Evolutionary conservation across 2,888 invertebrate genomes (phyloP), one percentile per base, ranked within the genome.

Genomic region (Monopis laevigella): DNA sequence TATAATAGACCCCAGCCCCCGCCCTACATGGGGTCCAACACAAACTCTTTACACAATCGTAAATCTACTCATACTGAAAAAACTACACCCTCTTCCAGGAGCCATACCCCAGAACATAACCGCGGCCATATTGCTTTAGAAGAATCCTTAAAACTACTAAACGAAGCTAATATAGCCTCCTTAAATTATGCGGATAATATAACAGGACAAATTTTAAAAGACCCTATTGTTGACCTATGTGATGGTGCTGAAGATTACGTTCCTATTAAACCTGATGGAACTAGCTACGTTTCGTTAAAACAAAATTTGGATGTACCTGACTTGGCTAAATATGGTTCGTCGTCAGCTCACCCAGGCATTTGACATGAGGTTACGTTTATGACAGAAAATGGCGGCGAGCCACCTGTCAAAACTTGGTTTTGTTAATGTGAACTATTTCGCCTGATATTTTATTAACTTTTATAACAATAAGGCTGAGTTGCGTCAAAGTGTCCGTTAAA

Each of bases 1-100:
- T 81, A 75, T 62, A 77, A 77, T 52, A 62, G 82, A 0, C 82
- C 82, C 0, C 81, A 80, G 43, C 82, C 82, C 0, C 82, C 82
- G 0, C 82, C 82, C 0, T 82, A 81, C 58, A 50, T 61, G 43
- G 66, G 69, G 3, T 69, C 73, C 0, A 59, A 66, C 12, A 66
- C 64, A 26, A 72, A 67, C 51, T 59, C 72, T 1, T 58, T 77
- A 0, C 74, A 73, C 46, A 67, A 73, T 41, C 64, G 80, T 24
- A 69, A 64, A 46, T 61, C 70, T 13, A 48, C 53, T 45, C 42
- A 54, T 42, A 55, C 62, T 6, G 57, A 48, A 7, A 44, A 50
- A 5, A 56, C 57, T 17, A 54, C 65, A 0, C 65, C 66, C 0
- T 57, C 66, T 0, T 62, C 60, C 2, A 60, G 56, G 39, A 59